These are phyloP conservation scores for Hippocampus barbouri DNA, from an alignment of 2,113 vertebrate species.

Conservation along the genomic window DNA sequence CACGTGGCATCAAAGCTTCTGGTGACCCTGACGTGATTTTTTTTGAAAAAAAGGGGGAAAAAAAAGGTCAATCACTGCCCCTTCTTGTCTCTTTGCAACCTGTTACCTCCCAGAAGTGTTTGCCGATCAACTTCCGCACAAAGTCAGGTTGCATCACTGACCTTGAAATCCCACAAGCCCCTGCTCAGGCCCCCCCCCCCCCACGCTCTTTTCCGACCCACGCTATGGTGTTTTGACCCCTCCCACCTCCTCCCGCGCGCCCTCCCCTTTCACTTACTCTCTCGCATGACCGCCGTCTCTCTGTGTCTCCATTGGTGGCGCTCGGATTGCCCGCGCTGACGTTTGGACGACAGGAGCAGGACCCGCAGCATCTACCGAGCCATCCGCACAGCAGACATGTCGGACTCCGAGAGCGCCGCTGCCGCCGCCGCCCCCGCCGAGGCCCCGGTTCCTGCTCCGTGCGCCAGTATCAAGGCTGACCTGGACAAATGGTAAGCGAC, in stretches of 20 bases:
- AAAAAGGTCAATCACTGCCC: not conserved
- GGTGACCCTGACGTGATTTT: not conserved
- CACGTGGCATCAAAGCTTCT: not conserved
- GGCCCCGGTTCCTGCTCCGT: conserved; percentile 66
- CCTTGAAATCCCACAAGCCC: conserved; percentile 6
- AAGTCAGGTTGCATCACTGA: conserved; percentile 36
- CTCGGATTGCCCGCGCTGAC: conserved; percentile 44
- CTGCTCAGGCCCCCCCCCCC: conserved; percentile 29
- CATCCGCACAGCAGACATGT: conserved; percentile 62
- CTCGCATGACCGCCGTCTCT: conserved; percentile 30
- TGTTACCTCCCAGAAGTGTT: not conserved
- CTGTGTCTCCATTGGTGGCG: conserved; percentile 39
- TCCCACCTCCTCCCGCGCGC: conserved; percentile 41
- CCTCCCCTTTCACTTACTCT: conserved; percentile 43
- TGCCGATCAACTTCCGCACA: conserved; percentile 8
- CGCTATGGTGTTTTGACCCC: conserved; percentile 51
- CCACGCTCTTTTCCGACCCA: not conserved
- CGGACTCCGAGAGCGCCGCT: conserved; percentile 66
- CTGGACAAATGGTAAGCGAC: conserved; percentile 77
- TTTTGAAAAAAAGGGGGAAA: not conserved
- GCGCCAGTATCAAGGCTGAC: conserved; percentile 69
- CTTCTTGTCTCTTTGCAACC: not conserved
- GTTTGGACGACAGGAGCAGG: conserved; percentile 51
- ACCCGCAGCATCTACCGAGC: conserved; percentile 31
- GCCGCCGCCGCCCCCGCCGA: conserved; percentile 55